A percentile compares a stretch with the other conserved stretches of the same genome.
These are phyloP conservation scores for Leucophenga montana DNA, from an alignment of 2,888 invertebrate genomes.

Conservation along the genomic window DNA sequence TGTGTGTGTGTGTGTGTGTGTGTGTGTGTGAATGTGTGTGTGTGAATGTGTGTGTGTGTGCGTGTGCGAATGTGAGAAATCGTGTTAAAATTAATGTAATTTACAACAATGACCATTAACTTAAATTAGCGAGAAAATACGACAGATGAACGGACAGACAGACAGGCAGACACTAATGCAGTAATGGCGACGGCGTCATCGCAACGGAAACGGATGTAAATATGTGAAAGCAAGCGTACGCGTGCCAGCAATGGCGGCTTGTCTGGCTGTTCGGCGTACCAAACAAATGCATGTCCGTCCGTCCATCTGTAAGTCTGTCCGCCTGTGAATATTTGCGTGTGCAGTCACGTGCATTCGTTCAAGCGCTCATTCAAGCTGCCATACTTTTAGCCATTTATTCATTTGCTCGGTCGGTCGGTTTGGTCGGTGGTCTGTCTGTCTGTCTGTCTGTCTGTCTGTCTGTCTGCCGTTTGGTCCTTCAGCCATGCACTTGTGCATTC, in stretches of 20 bases:
- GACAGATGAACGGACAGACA: slow-evolving; percentile 37
- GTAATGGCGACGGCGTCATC: background rate
- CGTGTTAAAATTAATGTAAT: slow-evolving; percentile 68
- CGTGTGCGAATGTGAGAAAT: slow-evolving; percentile 41
- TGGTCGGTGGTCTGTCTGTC: slow-evolving; percentile 14
- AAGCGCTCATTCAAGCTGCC: slow-evolving; percentile 9
- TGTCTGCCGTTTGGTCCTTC: background rate
- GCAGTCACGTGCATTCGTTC: slow-evolving; percentile 29
- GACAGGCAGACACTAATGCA: background rate
- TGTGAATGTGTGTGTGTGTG: slow-evolving; percentile 29
- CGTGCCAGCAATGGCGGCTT: background rate
- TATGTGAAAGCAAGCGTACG: background rate
- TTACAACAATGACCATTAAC: slow-evolving; percentile 70
- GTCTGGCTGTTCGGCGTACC: background rate
- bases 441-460: slow-evolving; percentile 17
- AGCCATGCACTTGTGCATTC: slow-evolving; percentile 15
- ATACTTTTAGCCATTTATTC: slow-evolving; percentile 8
- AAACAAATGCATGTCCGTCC: background rate
- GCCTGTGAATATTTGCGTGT: slow-evolving; percentile 25
- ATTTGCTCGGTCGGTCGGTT: slow-evolving; percentile 10
- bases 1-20: slow-evolving; percentile 33
- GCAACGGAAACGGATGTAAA: slow-evolving; percentile 20
- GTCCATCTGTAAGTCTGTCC: slow-evolving; percentile 8
- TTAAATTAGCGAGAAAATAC: slow-evolving; percentile 68
- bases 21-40: slow-evolving; percentile 50